Conservation (phyloP, 2,888 invertebrate genomes). For the Penaeus monodon region DNA sequence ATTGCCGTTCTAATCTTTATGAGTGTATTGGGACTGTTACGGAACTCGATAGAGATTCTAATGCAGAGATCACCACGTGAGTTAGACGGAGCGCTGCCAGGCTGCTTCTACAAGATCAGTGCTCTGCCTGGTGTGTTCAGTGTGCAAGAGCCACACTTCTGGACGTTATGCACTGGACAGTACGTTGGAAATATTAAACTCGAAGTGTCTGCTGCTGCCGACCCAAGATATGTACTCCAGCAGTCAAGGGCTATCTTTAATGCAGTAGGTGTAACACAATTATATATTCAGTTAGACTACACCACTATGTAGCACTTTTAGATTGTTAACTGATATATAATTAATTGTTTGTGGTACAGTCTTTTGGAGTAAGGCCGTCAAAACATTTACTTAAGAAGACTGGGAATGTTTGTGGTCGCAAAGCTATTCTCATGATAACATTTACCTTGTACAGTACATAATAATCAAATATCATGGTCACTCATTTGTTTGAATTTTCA, state of each 20-base stretch:
- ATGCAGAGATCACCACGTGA: constrained; percentile 93
- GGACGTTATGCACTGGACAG: constrained; percentile 95
- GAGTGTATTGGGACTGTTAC: constrained; percentile 76
- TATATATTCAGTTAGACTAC: constrained; percentile 94
- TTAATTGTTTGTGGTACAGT: not conserved
- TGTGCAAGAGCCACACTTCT: constrained; percentile 95
- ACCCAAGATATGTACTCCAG: constrained; percentile 91
- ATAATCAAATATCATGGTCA: too few species aligned
- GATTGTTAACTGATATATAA: not conserved
- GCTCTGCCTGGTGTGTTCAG: constrained; percentile 93
- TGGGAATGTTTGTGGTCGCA: too few species aligned
- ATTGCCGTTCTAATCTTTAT: constrained; percentile 90
- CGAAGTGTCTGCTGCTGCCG: constrained; percentile 93
- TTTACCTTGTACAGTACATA: too few species aligned
- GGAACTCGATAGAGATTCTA: constrained; percentile 87
- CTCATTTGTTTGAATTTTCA: too few species aligned
- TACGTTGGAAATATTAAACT: constrained; percentile 93
- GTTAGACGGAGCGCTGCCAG: constrained; percentile 85
- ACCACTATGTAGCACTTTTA: constrained; percentile 76
- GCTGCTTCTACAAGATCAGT: constrained; percentile 89
- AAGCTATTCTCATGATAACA: too few species aligned
- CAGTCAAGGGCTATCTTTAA: constrained; percentile 95
- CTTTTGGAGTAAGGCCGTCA: not conserved
- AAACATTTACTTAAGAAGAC: not conserved
- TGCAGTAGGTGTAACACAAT: constrained; percentile 89